Percentiles rank a stretch among this genome's conserved stretches.
phyloP scores from a whole-genome alignment of 2,888 invertebrate species.

The Drosophila eohydei region DNA sequence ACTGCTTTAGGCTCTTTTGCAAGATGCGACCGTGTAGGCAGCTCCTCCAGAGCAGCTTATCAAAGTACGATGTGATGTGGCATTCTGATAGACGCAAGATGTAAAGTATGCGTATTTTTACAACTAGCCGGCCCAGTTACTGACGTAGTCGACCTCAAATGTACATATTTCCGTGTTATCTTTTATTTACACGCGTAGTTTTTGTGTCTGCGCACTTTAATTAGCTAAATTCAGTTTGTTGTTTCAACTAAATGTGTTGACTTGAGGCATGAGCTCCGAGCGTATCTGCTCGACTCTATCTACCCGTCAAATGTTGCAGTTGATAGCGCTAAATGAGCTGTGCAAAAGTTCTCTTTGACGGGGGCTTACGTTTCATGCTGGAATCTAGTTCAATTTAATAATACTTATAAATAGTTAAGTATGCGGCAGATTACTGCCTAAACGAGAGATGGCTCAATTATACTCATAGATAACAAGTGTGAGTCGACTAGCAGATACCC shows the following conservation, averaged over 20 bases:
- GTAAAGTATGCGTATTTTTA: neutral
- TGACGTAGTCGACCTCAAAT: neutral
- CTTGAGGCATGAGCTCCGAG: neutral
- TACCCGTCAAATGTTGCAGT: neutral
- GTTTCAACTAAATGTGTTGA: conserved; percentile 34
- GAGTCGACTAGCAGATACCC: neutral
- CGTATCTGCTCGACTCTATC: neutral
- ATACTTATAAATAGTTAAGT: conserved; percentile 4
- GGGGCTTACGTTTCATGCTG: conserved; percentile 11
- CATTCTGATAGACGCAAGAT: neutral
- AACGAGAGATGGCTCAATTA: too few relatives aligned
- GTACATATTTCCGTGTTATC: conserved; percentile 35
- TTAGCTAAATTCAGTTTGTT: conserved; percentile 41
- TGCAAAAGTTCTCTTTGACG: conserved; percentile 20
- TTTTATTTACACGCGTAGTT: conserved; percentile 21
- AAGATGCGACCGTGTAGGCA: neutral
- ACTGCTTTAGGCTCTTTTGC: neutral
- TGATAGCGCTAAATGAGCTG: conserved; percentile 2
- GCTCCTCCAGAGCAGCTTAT: neutral
- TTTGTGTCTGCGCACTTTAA: conserved; percentile 35
- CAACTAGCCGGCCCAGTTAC: conserved; percentile 11
- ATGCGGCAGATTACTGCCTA: neutral
- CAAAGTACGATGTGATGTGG: neutral
- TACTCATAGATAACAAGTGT: neutral
- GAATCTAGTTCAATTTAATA: conserved; percentile 12